Evolutionary conservation across 2,113 vertebrate genomes (phyloP).

Genomic region (Ptilonorhynchus violaceus): DNA sequence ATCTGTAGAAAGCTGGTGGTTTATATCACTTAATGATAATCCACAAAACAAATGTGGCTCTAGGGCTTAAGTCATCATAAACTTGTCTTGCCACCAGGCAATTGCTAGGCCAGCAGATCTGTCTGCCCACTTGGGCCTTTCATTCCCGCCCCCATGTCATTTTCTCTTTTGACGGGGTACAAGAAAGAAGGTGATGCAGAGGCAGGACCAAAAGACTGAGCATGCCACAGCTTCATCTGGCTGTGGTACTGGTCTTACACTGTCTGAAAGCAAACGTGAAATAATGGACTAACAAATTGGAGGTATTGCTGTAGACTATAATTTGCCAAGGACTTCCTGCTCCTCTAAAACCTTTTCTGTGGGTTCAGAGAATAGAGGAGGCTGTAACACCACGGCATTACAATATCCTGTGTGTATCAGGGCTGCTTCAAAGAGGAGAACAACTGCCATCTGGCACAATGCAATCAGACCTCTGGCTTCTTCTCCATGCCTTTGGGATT

Average conservation of each 20-base stretch:
- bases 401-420: neutral
- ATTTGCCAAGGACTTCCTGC: neutral
- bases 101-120: neutral
- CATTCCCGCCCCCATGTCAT: neutral
- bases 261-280: neutral
- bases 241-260: neutral
- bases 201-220: neutral
- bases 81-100: neutral
- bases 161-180: neutral
- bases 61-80: neutral
- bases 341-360: neutral
- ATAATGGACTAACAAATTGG: neutral
- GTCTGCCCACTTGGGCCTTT: neutral
- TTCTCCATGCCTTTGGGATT: slow-evolving; percentile 10
- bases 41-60: neutral
- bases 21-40: neutral
- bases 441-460: neutral
- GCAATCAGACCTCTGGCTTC: slow-evolving; percentile 40
- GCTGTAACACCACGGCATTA: neutral
- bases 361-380: neutral
- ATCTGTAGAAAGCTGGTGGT: neutral
- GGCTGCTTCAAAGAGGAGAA: slow-evolving; percentile 1
- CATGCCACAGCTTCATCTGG: neutral
- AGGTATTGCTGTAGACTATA: neutral
- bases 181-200: neutral